Evolutionary conservation across 2,113 vertebrate species (phyloP).

Genomic region (Megalops atlanticus): DNA sequence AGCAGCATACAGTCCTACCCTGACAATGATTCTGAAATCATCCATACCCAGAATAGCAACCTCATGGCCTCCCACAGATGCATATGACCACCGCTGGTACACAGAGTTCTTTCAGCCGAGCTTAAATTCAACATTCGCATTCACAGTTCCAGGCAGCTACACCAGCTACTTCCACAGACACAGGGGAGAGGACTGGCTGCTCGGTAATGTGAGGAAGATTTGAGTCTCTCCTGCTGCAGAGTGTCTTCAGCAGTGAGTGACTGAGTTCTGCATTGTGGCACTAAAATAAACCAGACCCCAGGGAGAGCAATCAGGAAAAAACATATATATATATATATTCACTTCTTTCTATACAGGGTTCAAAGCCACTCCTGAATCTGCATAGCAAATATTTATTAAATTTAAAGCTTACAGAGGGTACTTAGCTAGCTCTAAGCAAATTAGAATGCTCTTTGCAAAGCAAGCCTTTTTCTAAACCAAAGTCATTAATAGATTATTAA

Average conservation of each 20-base stretch:
- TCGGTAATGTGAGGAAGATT: background rate
- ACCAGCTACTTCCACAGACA: background rate
- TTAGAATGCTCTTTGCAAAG: constrained; percentile 7
- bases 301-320: background rate
- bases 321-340: no score
- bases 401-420: background rate
- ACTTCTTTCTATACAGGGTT: background rate
- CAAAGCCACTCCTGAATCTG: background rate
- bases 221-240: background rate
- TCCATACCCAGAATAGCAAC: no score
- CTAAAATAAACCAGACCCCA: background rate
- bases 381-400: background rate
- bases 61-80: background rate
- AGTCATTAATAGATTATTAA: constrained; percentile 9
- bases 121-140: background rate
- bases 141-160: background rate
- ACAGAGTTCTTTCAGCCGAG: background rate
- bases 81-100: background rate
- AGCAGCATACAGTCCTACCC: background rate
- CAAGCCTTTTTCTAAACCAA: background rate
- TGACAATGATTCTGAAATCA: background rate
- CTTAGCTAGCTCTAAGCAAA: constrained; percentile 5
- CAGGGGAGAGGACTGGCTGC: background rate
- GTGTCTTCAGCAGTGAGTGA: background rate
- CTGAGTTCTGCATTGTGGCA: background rate